Percentiles rank a stretch among this genome's conserved stretches.
Evolutionary conservation across 1,140 invertebrate genomes (phyloP).

Genomic region (Chironomus tepperi): DNA sequence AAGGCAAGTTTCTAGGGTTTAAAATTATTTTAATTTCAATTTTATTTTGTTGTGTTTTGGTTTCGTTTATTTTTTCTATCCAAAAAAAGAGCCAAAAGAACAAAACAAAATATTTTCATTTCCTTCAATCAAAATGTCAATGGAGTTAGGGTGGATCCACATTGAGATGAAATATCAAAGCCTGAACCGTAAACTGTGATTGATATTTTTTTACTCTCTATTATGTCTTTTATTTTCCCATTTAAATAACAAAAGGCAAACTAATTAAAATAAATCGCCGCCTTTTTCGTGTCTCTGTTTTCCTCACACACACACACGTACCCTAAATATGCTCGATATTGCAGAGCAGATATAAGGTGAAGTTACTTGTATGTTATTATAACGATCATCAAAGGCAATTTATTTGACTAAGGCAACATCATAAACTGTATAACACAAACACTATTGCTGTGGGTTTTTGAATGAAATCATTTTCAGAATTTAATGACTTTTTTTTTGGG

Average conservation of each 20-base stretch:
- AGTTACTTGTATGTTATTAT: neutral
- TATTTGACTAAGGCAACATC: conserved; percentile 1
- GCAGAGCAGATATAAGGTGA: neutral
- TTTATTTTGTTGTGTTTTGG: no score
- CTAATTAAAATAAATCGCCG: conserved; percentile 13
- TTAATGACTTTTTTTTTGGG: neutral
- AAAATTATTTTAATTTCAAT: no score
- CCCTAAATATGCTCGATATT: neutral
- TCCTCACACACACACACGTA: neutral
- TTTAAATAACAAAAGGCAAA: conserved; percentile 7
- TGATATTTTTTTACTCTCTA: neutral
- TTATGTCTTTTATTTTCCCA: neutral
- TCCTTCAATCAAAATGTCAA: no score
- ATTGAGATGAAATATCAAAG: neutral
- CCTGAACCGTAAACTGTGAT: neutral
- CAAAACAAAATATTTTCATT: no score
- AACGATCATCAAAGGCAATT: conserved; percentile 7
- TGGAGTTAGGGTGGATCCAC: no score
- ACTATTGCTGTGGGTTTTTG: neutral
- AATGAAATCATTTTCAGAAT: neutral
- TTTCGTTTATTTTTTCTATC: no score
- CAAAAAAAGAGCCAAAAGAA: no score
- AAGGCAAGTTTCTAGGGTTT: no score
- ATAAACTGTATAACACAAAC: conserved; percentile 13
- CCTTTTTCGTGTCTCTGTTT: neutral